Base-by-base conservation (phyloP, 2,797 vertebrate genomes). In the Notolabrus celidotus region DNA sequence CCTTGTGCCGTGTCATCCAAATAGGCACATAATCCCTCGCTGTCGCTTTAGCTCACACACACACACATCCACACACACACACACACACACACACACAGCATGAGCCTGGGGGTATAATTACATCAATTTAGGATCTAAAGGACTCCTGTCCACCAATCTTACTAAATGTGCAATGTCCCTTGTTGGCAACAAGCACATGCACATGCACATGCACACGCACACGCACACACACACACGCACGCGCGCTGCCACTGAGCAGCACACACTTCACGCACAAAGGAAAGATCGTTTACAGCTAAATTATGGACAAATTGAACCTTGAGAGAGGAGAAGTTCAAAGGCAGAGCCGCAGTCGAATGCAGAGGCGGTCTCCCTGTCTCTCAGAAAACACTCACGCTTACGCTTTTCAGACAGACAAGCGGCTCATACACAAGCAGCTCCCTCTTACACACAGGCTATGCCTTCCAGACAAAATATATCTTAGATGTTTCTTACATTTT, bases 251-350 rank as follows among this genome's bases (percentile, higher is more conserved):
- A 66, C 73, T 8, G 11, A 53, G 49, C 42, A 33, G 50, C 56
- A 56, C 56, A 67, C 79, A 66, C 49, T 58, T 12, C 0, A 64
- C 12, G 1, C 71, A 69, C 33, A 73, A 78, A 82, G 76, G 75
- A 83, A 71, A 81, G 82, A 88, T 88, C 73, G 61, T 89, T 89
- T 86, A 88, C 76, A 63, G 79, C 77, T 77, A 56, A 86, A 88
- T 85, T 72, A 80, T 84, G 78, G 78, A 88, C 84, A 89, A 88
- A 80, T 86, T 84, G 83, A 89, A 85, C 80, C 80, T 82, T 79
- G 71, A 79, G 68, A 81, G 78, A 67, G 60, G 65, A 76, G 74
- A 80, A 77, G 82, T 89, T 90, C 71, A 89, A 88, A 86, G 80
- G 75, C 80, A 82, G 74, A 64, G 76, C 69, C 71, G 31, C 55